phyloP scores from a whole-genome alignment of 2,888 invertebrate species.

The Aphelenchoides bicaudatus region DNA sequence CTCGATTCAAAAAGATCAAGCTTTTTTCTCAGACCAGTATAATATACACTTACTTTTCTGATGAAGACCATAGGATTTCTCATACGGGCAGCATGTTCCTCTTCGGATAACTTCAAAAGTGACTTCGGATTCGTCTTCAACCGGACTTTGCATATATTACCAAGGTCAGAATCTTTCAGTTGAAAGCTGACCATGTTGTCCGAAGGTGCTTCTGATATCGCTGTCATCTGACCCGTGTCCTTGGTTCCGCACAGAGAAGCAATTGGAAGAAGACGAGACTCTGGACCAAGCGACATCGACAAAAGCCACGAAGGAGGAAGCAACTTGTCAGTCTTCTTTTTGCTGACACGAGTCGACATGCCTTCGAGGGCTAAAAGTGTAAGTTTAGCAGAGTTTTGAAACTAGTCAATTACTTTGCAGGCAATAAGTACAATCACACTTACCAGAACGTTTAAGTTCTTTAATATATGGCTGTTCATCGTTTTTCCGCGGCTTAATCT shows the following conservation, averaged over 20 bases:
- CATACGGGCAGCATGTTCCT: not conserved
- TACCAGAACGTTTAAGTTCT: slow-evolving; percentile 25
- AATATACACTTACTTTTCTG: slow-evolving; percentile 22
- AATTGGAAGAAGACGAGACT: slow-evolving; percentile 33
- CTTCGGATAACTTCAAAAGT: slow-evolving; percentile 2
- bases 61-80: slow-evolving; percentile 15
- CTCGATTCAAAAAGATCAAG: not conserved
- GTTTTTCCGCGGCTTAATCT: slow-evolving; percentile 17
- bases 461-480: slow-evolving; percentile 34
- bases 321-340: slow-evolving; percentile 32
- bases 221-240: slow-evolving; percentile 26
- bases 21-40: not conserved
- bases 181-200: slow-evolving; percentile 38
- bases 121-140: slow-evolving; percentile 15
- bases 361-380: slow-evolving; percentile 33
- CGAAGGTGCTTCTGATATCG: slow-evolving; percentile 27
- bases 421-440: not conserved
- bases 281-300: slow-evolving; percentile 32
- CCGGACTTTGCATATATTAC: slow-evolving; percentile 28
- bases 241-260: slow-evolving; percentile 35
- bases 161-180: slow-evolving; percentile 23
- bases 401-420: not conserved
- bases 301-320: slow-evolving; percentile 36
- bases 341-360: slow-evolving; percentile 38
- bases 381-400: not conserved